Evolutionary conservation across 2,113 vertebrate species (phyloP).

Genomic region (Rhinichthys klamathensis): DNA sequence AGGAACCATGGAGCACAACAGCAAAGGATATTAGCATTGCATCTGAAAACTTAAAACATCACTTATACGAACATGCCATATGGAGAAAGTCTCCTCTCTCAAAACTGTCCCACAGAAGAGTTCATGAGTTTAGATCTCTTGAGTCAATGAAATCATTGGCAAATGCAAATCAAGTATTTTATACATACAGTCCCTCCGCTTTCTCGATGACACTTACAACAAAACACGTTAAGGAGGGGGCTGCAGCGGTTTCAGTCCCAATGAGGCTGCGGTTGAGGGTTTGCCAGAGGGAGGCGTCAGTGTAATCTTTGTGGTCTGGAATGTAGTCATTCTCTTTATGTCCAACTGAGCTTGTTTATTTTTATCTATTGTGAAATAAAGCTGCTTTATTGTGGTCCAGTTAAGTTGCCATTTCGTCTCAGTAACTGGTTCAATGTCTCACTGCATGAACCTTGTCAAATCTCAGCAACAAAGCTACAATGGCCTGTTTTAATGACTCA

Average conservation of each 20-base stretch:
- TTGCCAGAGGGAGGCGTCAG: conserved; percentile 34
- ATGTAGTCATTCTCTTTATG: conserved; percentile 45
- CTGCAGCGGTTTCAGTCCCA: background rate
- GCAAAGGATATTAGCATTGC: background rate
- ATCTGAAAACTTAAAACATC: background rate
- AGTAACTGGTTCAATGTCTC: conserved; percentile 9
- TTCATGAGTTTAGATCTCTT: background rate
- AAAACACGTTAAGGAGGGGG: conserved; percentile 2
- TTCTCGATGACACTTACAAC: background rate
- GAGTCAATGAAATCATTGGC: conserved; percentile 7
- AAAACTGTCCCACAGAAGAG: background rate
- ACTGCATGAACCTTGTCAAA: conserved; percentile 2
- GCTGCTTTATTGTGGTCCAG: conserved; percentile 34
- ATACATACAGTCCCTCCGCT: background rate
- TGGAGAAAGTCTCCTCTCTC: conserved; percentile 12
- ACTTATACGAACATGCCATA: background rate
- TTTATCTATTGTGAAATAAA: conserved; percentile 39
- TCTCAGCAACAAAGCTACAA: background rate
- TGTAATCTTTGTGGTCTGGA: conserved; percentile 39
- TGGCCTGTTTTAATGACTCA: conserved; percentile 33
- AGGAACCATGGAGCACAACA: background rate
- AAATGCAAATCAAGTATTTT: background rate
- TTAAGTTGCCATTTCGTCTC: conserved; percentile 13
- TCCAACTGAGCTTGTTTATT: conserved; percentile 42
- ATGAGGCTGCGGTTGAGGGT: conserved; percentile 17